Percentiles rank a stretch among this genome's conserved stretches.
Conservation (phyloP, 2,113 vertebrate species). For the Mastomys coucha region DNA sequence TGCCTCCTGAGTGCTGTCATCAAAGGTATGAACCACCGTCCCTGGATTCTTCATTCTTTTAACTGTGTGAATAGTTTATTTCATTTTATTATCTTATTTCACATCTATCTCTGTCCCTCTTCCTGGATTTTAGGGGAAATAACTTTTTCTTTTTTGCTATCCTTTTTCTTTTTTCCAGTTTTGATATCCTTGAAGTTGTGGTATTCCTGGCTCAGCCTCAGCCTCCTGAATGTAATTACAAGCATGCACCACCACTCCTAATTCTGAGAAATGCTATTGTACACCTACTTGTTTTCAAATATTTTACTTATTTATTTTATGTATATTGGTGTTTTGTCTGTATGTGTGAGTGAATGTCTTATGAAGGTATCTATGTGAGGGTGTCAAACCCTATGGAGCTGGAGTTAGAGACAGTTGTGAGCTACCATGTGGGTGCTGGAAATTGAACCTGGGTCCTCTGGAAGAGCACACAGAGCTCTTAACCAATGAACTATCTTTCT, state of each 20-base stretch:
- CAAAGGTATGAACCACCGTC: neutral
- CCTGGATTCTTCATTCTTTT: neutral
- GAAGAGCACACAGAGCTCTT: too few relatives aligned
- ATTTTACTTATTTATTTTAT: too few relatives aligned
- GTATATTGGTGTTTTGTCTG: too few relatives aligned
- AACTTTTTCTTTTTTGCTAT: neutral
- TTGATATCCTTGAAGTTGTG: neutral
- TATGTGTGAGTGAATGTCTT: too few relatives aligned
- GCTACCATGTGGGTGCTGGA: too few relatives aligned
- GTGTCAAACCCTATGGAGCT: too few relatives aligned
- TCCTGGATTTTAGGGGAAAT: neutral
- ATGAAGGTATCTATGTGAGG: too few relatives aligned
- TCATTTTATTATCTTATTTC: constrained; percentile 31
- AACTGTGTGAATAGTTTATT: neutral
- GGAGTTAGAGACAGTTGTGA: too few relatives aligned
- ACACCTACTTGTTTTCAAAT: too few relatives aligned
- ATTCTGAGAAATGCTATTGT: neutral
- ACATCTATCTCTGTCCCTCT: neutral
- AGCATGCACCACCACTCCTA: neutral
- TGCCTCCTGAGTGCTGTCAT: neutral
- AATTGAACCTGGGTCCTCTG: too few relatives aligned
- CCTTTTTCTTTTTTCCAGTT: neutral
- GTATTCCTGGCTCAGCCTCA: neutral
- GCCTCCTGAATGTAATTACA: neutral
- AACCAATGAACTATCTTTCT: too few relatives aligned